Percentiles rank a stretch among this genome's conserved stretches.
Conservation (phyloP, 2,797 vertebrate species). For the Rhodeus uyekii region DNA sequence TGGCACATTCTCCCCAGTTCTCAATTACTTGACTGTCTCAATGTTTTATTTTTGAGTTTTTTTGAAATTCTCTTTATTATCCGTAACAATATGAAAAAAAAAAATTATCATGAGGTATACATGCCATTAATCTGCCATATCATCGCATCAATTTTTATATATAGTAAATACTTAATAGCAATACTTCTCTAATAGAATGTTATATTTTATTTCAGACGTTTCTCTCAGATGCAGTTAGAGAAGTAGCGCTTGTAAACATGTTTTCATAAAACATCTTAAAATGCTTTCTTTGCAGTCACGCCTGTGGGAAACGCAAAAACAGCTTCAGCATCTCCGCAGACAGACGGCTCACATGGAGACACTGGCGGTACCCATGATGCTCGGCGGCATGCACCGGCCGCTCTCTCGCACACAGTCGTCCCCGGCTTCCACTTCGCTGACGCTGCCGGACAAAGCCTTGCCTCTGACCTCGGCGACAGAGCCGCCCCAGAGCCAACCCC, state of each 20-base stretch:
- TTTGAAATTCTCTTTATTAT: not conserved
- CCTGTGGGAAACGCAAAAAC: slow-evolving; percentile 92
- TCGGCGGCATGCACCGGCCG: slow-evolving; percentile 77
- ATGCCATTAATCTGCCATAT: not conserved
- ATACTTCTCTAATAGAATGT: not conserved
- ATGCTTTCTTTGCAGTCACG: slow-evolving; percentile 73
- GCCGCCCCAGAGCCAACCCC: slow-evolving; percentile 66
- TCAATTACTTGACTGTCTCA: not conserved
- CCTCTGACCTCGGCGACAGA: slow-evolving; percentile 78
- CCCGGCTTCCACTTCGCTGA: slow-evolving; percentile 87
- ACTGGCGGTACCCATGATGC: slow-evolving; percentile 77
- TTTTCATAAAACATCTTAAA: not conserved
- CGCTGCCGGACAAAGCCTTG: slow-evolving; percentile 78
- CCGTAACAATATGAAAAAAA: too few relatives aligned
- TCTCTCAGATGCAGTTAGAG: not conserved
- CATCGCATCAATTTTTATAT: too few relatives aligned
- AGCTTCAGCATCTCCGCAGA: slow-evolving; percentile 83
- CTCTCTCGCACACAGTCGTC: slow-evolving; percentile 91
- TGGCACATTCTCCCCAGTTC: not conserved
- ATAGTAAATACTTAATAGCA: too few relatives aligned
- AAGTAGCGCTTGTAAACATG: not conserved
- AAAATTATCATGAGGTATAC: not conserved
- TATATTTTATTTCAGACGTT: not conserved
- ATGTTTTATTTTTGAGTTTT: not conserved
- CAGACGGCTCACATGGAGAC: slow-evolving; percentile 80